Conservation (phyloP, 2,888 invertebrate species). For the Plemyria rubiginata region DNA sequence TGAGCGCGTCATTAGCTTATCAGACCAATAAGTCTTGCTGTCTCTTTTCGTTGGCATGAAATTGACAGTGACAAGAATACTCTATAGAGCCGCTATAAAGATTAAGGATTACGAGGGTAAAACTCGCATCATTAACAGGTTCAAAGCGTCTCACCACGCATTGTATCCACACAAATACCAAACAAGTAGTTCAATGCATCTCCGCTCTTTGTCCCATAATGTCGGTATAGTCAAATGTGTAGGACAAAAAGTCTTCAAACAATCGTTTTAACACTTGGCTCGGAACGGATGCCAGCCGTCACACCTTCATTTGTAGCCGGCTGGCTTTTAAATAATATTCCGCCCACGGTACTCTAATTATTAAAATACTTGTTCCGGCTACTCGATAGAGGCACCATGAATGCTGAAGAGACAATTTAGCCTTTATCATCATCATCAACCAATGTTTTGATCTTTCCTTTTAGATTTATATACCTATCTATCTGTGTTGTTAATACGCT, state of each 20-base stretch:
- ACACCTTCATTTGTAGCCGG: constrained; percentile 68
- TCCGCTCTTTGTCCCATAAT: constrained; percentile 36
- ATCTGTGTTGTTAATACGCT: too few relatives aligned
- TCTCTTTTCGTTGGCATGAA: too few relatives aligned
- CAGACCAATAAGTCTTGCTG: too few relatives aligned
- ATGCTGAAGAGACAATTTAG: neutral
- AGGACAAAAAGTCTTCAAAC: constrained; percentile 59
- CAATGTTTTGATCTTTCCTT: too few relatives aligned
- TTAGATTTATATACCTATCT: too few relatives aligned
- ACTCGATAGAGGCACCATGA: constrained; percentile 38
- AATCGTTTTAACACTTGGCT: constrained; percentile 75
- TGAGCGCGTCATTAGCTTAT: too few relatives aligned
- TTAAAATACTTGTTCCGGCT: constrained; percentile 64
- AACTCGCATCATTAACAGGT: neutral
- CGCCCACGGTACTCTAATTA: constrained; percentile 72
- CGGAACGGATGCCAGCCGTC: constrained; percentile 66
- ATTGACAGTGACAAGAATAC: too few relatives aligned
- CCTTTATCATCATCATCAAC: neutral
- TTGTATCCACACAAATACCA: constrained; percentile 28
- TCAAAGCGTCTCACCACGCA: constrained; percentile 5
- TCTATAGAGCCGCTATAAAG: too few relatives aligned
- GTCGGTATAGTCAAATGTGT: constrained; percentile 52
- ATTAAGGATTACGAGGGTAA: too few relatives aligned
- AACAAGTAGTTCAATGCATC: constrained; percentile 32
- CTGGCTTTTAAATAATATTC: constrained; percentile 52